Percentiles rank a stretch among this genome's conserved stretches.
Evolutionary conservation across 1,140 invertebrate genomes (phyloP).

Genomic region (Globodera ellingtonae): DNA sequence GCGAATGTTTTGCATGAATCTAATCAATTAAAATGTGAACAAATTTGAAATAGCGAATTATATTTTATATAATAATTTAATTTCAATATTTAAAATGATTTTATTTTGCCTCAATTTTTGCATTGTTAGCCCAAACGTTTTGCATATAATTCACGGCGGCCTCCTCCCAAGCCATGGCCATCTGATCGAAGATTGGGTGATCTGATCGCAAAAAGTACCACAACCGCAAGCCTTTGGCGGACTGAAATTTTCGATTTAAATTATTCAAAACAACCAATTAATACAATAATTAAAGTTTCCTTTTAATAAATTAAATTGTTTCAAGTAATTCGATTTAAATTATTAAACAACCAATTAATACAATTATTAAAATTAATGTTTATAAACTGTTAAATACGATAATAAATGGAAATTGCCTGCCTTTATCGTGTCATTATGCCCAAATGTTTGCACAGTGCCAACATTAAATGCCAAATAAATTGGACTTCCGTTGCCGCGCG

Average conservation of each 20-base stretch:
- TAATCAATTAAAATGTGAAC: slow-evolving; percentile 51
- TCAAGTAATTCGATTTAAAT: neutral
- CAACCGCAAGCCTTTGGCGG: slow-evolving; percentile 59
- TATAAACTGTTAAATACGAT: too few species aligned
- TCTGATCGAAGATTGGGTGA: slow-evolving; percentile 50
- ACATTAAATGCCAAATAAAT: slow-evolving; percentile 65
- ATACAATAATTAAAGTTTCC: neutral
- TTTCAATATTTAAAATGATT: neutral
- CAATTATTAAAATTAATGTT: neutral
- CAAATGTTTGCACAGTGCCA: slow-evolving; percentile 60
- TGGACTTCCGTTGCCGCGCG: slow-evolving; percentile 52
- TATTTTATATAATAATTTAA: neutral
- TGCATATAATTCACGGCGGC: slow-evolving; percentile 50
- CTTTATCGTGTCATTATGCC: slow-evolving; percentile 57
- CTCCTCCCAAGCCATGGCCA: slow-evolving; percentile 59
- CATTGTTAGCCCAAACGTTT: slow-evolving; percentile 53
- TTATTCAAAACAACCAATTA: neutral
- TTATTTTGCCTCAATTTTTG: slow-evolving; percentile 52
- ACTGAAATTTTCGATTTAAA: slow-evolving; percentile 34
- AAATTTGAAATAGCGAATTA: neutral
- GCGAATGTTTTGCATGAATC: slow-evolving; percentile 64
- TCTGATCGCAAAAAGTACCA: slow-evolving; percentile 64
- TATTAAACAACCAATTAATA: neutral
- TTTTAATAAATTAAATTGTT: neutral
- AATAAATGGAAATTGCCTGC: slow-evolving; percentile 27